phyloP scores from a whole-genome alignment of 2,888 invertebrate genomes.

The Trimorus sp. region DNA sequence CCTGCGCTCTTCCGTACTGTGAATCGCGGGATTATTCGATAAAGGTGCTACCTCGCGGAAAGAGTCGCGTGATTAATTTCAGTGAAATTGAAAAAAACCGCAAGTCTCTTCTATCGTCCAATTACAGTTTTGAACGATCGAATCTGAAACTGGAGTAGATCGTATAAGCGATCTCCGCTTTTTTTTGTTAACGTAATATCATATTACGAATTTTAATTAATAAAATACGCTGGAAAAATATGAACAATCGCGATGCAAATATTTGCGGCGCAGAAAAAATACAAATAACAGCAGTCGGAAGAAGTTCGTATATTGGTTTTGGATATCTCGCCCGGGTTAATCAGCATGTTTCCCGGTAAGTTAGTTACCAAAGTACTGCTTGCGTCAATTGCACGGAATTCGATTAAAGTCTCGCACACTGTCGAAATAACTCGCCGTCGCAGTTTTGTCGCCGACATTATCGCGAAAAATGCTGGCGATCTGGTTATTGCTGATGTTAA shows the following conservation, averaged over 20 bases:
- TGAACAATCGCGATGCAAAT: slow-evolving; percentile 18
- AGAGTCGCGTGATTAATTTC: no score
- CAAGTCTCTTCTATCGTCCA: no score
- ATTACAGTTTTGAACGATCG: no score
- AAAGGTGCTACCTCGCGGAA: no score
- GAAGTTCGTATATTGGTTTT: slow-evolving; percentile 60
- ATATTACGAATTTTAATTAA: neutral
- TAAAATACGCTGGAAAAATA: neutral
- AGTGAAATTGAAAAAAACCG: no score
- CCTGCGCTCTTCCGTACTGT: no score
- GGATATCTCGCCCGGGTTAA: slow-evolving; percentile 65
- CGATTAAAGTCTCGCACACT: slow-evolving; percentile 67
- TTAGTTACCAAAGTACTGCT: slow-evolving; percentile 73
- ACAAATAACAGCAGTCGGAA: slow-evolving; percentile 33
- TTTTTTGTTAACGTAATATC: no score
- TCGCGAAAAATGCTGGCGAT: slow-evolving; percentile 30
- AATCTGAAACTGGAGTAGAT: no score
- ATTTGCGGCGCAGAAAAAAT: slow-evolving; percentile 13
- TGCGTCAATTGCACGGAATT: slow-evolving; percentile 71
- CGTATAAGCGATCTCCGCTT: no score
- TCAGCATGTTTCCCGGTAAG: slow-evolving; percentile 70
- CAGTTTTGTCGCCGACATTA: slow-evolving; percentile 52
- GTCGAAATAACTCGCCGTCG: slow-evolving; percentile 60
- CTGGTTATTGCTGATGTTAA: slow-evolving; percentile 33
- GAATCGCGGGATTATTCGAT: no score